Evolutionary conservation across 2,888 invertebrate species (phyloP).

Genomic region (Plebejus melissa): DNA sequence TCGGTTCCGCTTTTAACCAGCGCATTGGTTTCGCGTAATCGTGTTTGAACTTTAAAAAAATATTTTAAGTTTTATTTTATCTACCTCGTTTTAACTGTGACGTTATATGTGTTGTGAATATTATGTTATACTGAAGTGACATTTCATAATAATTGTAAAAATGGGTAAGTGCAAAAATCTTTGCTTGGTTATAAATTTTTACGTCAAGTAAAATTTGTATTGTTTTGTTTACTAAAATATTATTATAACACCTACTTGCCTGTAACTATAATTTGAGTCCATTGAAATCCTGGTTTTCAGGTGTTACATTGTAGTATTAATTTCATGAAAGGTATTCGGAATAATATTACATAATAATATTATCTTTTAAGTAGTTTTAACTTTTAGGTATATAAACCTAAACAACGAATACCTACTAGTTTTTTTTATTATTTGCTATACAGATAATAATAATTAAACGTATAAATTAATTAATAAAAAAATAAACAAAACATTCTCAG

Average conservation of each 20-base stretch:
- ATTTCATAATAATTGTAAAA: slow-evolving; percentile 31
- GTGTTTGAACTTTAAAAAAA: slow-evolving; percentile 43
- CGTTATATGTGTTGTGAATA: slow-evolving; percentile 40
- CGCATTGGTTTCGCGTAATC: slow-evolving; percentile 62
- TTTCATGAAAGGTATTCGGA: background rate
- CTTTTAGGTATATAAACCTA: background rate
- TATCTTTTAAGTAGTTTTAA: background rate
- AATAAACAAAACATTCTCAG: background rate
- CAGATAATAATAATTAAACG: background rate
- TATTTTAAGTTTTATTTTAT: slow-evolving; percentile 28
- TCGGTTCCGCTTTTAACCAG: slow-evolving; percentile 42
- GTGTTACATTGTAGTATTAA: background rate
- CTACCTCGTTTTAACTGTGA: slow-evolving; percentile 48
- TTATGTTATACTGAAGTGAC: slow-evolving; percentile 28
- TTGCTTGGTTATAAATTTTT: slow-evolving; percentile 23
- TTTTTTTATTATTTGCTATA: background rate
- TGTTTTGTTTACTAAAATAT: background rate
- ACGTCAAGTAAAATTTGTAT: background rate
- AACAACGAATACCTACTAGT: background rate
- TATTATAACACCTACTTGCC: background rate
- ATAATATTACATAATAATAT: too few relatives aligned
- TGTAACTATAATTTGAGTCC: background rate
- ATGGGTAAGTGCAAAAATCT: slow-evolving; percentile 39
- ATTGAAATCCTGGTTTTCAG: background rate
- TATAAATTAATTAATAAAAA: background rate